Base-by-base conservation (phyloP, 2,797 vertebrate species). In the Chanos chanos region DNA sequence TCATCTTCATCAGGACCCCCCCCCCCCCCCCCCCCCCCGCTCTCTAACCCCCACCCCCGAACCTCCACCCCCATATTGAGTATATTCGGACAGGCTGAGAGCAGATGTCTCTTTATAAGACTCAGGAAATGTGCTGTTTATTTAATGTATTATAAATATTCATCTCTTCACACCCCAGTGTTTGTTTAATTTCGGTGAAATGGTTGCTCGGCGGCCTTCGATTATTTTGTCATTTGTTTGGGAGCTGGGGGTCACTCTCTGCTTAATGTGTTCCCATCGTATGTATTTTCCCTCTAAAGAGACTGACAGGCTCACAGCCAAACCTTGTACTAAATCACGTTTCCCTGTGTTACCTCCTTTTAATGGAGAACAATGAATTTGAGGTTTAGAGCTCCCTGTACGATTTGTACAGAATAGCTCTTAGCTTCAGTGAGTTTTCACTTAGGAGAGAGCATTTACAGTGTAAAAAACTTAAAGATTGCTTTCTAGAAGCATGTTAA, bases 401-500 rank as follows among this genome's bases (percentile, higher is more conserved):
- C 55, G 54, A 61, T 68, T 76, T 72, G 66, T 67, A 70, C 74
- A 75, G 77, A 77, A 77, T 75, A 76, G 70, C 34, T 73, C 50
- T 2, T 16, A 73, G 68, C 34, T 63, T 52, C 57, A 66, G 51
- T 8, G 53, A 74, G 69, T 66, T 63, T 61, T 70, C 53, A 30
- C 49, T 31, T 68, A 39, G 53, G 51, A 65, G 60, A 73, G 55
- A 68, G 56, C 74, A 72, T 50, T 70, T 55, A 64, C 74, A 59
- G 61, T 70, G 69, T 70, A 49, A 74, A 65, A 81, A 76, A 75
- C 15, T 41, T 71, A 63, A 53, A 66, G 77, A 81, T 83, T 81
- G 77, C 66, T 80, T 81, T 83, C 81, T 73, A 80, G 76, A 76
- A 79, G 66, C 77, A 49, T 59, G 76, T 81, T 77, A 86, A 82